Conservation (phyloP, 2,113 vertebrate species). For the Neofelis nebulosa region DNA sequence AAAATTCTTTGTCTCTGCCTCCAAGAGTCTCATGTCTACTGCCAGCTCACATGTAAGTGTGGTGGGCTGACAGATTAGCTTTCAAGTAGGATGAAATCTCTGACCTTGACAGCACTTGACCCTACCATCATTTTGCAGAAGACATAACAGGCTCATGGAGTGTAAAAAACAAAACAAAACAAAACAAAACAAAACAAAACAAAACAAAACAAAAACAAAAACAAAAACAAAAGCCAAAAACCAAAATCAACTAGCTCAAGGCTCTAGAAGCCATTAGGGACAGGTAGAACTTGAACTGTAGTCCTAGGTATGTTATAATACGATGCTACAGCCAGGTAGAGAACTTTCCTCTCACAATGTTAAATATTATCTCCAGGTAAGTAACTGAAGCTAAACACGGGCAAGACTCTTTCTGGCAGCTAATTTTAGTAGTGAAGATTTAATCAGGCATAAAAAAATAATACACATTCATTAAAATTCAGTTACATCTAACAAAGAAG, state of each 20-base stretch:
- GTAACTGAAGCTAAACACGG: neutral
- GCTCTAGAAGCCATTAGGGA: neutral
- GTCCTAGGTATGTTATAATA: neutral
- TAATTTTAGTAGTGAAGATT: neutral
- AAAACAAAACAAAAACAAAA: neutral
- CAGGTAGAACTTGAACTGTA: neutral
- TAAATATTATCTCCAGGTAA: neutral
- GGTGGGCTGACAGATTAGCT: neutral
- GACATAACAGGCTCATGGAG: neutral
- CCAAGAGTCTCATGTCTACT: neutral
- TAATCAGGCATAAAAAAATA: neutral
- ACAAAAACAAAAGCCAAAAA: neutral
- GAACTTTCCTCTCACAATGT: neutral
- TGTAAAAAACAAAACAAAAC: neutral
- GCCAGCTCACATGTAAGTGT: neutral
- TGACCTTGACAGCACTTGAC: neutral
- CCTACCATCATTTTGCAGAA: neutral
- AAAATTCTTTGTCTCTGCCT: neutral
- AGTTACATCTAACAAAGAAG: neutral
- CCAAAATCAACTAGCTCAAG: neutral
- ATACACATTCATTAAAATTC: neutral
- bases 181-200: neutral
- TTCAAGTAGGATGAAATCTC: neutral
- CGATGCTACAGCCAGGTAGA: neutral
- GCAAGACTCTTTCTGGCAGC: neutral